Conservation (phyloP, 2,113 vertebrate species). For the Elaphurus davidianus region DNA sequence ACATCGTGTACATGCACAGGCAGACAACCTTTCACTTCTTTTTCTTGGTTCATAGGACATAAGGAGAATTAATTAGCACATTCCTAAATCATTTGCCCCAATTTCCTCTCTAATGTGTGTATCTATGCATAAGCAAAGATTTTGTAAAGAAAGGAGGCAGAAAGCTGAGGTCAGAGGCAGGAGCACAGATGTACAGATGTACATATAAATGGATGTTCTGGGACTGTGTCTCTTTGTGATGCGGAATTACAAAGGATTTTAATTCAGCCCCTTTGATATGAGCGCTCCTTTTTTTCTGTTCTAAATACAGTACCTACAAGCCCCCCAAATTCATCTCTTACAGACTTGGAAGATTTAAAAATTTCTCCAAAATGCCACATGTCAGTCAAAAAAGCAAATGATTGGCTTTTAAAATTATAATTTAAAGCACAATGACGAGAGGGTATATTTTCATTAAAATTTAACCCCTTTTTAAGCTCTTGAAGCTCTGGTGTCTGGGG, state of each 20-base stretch:
- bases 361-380: constrained; percentile 83
- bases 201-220: constrained; percentile 28
- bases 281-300: constrained; percentile 65
- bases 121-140: constrained; percentile 63
- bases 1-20: background rate
- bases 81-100: constrained; percentile 73
- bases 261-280: constrained; percentile 70
- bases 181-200: constrained; percentile 45
- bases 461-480: constrained; percentile 62
- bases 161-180: constrained; percentile 66
- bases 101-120: constrained; percentile 64
- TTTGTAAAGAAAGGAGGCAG: constrained; percentile 64
- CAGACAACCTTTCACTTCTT: constrained; percentile 36
- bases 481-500: constrained; percentile 17
- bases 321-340: constrained; percentile 79
- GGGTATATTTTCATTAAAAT: constrained; percentile 71
- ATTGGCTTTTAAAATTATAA: constrained; percentile 82
- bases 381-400: constrained; percentile 85
- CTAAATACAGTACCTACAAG: constrained; percentile 71
- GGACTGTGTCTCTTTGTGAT: constrained; percentile 50
- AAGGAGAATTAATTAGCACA: constrained; percentile 75
- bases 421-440: constrained; percentile 70
- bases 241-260: constrained; percentile 74
- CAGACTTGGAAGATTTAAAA: constrained; percentile 79
- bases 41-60: constrained; percentile 50